These are phyloP conservation scores for Phymatocera aterrima DNA, from an alignment of 2,888 invertebrate genomes.

Conservation along the genomic window DNA sequence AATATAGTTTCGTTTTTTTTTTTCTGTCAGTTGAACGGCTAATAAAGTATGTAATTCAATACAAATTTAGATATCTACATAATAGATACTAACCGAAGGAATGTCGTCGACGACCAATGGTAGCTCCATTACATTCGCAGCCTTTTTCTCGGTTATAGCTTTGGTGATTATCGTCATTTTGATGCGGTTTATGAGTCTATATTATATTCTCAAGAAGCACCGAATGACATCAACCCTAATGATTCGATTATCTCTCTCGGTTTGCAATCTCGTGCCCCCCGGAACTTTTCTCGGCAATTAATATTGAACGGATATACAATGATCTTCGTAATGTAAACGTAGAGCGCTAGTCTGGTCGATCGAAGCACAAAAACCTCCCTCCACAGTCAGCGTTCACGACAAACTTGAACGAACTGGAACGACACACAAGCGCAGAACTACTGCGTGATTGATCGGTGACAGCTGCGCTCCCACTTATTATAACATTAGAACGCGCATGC, in stretches of 20 bases:
- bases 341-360: not conserved
- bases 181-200: not conserved
- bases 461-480: constrained; percentile 17
- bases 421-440: constrained; percentile 8
- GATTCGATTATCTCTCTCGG: not conserved
- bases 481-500: not conserved
- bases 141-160: constrained; percentile 84
- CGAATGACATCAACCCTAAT: constrained; percentile 1
- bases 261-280: not conserved
- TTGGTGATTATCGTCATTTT: constrained; percentile 90
- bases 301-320: too few relatives aligned
- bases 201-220: not conserved
- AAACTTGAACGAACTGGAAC: constrained; percentile 17
- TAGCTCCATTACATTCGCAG: constrained; percentile 79
- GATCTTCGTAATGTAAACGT: not conserved
- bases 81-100: constrained; percentile 69
- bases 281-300: too few relatives aligned
- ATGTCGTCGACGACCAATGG: constrained; percentile 80
- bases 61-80: too few relatives aligned
- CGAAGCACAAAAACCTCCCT: constrained; percentile 19
- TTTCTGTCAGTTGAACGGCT: not conserved
- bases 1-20: too few relatives aligned
- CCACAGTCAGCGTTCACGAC: not conserved
- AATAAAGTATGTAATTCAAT: too few relatives aligned
- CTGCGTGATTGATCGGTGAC: constrained; percentile 42